phyloP scores from a whole-genome alignment of 2,888 invertebrate genomes.

The Gryllus longicercus region DNA sequence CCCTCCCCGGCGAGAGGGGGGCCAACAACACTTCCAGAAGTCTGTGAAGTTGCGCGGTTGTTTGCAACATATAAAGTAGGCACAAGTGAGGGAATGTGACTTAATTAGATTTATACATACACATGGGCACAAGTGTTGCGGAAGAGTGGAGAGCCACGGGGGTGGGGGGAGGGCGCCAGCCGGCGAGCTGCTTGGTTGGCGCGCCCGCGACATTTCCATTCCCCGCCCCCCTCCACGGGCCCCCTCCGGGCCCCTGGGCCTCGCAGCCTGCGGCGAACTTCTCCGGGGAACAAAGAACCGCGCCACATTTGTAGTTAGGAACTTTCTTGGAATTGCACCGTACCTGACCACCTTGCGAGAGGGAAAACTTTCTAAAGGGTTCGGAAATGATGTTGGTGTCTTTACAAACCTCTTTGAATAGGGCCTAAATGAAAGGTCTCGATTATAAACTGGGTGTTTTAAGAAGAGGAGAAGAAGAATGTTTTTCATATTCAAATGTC shows the following conservation, averaged over 20 bases:
- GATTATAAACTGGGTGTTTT: too few relatives aligned
- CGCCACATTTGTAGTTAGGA: background rate
- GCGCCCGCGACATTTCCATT: background rate
- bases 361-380: background rate
- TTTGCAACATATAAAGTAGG: constrained; percentile 17
- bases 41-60: constrained; percentile 5
- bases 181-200: background rate
- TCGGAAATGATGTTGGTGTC: background rate
- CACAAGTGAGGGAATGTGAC: constrained; percentile 17
- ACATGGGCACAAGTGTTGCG: constrained; percentile 17
- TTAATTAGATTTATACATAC: constrained; percentile 17
- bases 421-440: background rate
- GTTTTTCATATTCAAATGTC: too few relatives aligned
- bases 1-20: background rate
- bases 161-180: background rate
- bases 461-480: too few relatives aligned
- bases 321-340: background rate
- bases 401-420: background rate
- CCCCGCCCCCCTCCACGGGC: background rate
- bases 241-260: background rate
- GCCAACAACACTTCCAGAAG: background rate
- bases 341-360: background rate
- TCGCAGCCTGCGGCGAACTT: background rate
- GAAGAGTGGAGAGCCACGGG: background rate
- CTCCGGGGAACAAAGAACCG: background rate